Evolutionary conservation across 2,797 vertebrate genomes (phyloP).

Genomic region (Trichosurus vulpecula): DNA sequence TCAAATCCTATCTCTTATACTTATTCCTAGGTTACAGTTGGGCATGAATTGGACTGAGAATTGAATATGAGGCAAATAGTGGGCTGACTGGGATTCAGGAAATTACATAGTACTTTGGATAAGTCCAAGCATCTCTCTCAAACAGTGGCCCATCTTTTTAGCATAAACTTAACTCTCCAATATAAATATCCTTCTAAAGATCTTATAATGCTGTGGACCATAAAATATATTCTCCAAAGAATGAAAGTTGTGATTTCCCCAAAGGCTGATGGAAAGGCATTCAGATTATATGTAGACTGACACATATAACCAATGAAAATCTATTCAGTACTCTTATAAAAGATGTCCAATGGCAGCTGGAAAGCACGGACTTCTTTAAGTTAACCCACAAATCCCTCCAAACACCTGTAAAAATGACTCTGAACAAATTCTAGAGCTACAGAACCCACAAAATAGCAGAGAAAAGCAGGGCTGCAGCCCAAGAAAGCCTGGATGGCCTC

Average conservation of each 20-base stretch:
- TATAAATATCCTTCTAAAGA: not conserved
- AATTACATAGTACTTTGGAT: not conserved
- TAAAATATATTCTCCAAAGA: not conserved
- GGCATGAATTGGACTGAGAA: not conserved
- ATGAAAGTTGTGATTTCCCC: not conserved
- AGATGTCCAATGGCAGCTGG: no score
- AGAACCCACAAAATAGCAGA: no score
- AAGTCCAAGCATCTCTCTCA: not conserved
- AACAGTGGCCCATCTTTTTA: not conserved
- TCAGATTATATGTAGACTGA: not conserved
- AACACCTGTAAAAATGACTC: no score
- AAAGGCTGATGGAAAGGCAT: not conserved
- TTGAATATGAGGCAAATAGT: no score
- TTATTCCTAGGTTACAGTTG: not conserved
- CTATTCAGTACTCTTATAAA: not conserved
- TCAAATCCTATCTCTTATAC: no score
- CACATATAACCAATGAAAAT: not conserved
- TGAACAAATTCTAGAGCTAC: no score
- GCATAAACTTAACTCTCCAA: not conserved
- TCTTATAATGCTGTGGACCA: no score
- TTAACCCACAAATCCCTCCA: no score
- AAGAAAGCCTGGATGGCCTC: no score
- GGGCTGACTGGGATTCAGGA: not conserved
- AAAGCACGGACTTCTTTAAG: no score
- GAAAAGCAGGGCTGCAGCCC: no score